Base-by-base conservation (phyloP, 2,113 vertebrate species). In the Hystrix cristata region DNA sequence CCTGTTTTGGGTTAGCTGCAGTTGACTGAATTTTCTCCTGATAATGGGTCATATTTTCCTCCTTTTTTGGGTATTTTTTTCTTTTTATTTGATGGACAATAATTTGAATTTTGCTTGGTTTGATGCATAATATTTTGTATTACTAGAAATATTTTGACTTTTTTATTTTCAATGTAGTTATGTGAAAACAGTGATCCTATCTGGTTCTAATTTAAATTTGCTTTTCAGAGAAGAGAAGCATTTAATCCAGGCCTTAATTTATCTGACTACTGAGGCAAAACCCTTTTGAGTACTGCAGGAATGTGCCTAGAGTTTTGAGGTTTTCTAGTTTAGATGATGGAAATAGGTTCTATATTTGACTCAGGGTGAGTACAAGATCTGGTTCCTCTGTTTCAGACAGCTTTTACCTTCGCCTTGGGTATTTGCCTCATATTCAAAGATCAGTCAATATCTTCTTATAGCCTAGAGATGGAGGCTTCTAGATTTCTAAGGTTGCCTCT, bases 91-190 rank as follows among this genome's bases (percentile, higher is more conserved):
- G 82, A 91, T 89, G 71, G 38, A 18, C 46, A 51, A 2, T 31
- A 80, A 62, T 74, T 27, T 67, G 64, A 65, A 85, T 74, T 25
- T 91, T 91, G 31, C 11, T 91, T 62, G 4, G 21, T 87, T 88
- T 13, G 34, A 34, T 82, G 2, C 21, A 64, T 38, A n/a, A 72
- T 74, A 62, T 10, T 67, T 65, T 80, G 21, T 87, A 88, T 88
- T 84, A 48, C 57, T 74, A 48, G n/a, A 93, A 83, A 65, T 91
- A 82, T 51, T 78, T 92, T 81, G 43, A 46, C 7, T 19, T 81
- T 11, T 93, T 96, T 93, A 43, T 69, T 95, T 16, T 65, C 65
- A 85, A 16, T 78, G 19, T 18, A 95, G 19, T 84, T 95, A 62
- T 31, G 46, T 48, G 29, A 16, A 31, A 78, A 65, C 59, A 48